phyloP scores from a whole-genome alignment of 1,140 invertebrate species.

The Dinoponera quadriceps region DNA sequence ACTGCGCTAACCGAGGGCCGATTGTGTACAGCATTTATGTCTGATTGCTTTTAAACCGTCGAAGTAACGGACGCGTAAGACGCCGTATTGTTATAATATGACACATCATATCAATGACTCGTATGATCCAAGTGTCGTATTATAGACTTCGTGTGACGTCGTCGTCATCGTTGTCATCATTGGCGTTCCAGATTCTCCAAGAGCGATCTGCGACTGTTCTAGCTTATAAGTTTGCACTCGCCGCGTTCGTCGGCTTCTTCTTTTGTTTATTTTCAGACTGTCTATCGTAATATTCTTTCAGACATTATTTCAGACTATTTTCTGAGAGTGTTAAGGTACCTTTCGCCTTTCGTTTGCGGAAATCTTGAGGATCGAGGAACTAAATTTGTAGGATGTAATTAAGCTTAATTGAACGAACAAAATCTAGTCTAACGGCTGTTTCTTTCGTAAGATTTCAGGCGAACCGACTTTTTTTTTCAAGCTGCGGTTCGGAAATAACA shows the following conservation, averaged over 20 bases:
- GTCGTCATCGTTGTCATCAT: background rate
- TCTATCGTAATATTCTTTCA: background rate
- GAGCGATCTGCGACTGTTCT: constrained; percentile 46
- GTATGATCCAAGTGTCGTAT: constrained; percentile 47
- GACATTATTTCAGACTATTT: constrained; percentile 12
- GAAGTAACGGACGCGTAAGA: constrained; percentile 29
- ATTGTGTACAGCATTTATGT: constrained; percentile 21
- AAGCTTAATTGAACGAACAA: constrained; percentile 53
- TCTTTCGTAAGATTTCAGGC: constrained; percentile 42
- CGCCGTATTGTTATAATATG: constrained; percentile 41
- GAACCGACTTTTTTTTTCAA: constrained; percentile 12
- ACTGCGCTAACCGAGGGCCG: background rate
- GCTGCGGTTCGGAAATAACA: constrained; percentile 23
- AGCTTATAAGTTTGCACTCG: constrained; percentile 34
- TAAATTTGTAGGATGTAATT: constrained; percentile 12
- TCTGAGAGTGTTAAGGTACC: constrained; percentile 1
- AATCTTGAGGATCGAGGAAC: background rate
- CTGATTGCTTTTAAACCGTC: constrained; percentile 32
- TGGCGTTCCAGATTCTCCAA: constrained; percentile 30
- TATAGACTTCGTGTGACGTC: constrained; percentile 48
- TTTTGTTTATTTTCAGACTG: too few relatives aligned
- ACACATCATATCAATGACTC: constrained; percentile 54
- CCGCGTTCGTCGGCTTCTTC: background rate
- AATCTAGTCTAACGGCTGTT: constrained; percentile 75
- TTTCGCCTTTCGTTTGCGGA: constrained; percentile 30